Conservation (phyloP, 2,797 vertebrate species). For the Oryzias dopingdopingensis region DNA sequence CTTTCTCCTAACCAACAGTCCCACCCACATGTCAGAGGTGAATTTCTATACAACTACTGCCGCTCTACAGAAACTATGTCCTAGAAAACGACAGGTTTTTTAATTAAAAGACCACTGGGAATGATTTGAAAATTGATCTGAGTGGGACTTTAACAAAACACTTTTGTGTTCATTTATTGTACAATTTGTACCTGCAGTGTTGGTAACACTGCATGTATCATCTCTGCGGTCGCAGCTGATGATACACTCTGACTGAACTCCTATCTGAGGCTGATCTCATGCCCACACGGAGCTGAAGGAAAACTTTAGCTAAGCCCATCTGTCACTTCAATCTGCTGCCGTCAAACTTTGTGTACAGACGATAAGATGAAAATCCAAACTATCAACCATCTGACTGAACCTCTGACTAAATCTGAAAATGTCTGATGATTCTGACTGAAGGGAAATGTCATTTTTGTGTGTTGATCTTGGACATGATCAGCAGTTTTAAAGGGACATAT, state of each 20-base stretch:
- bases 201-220: conserved; percentile 2
- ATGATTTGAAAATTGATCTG: no score
- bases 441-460: conserved; percentile 40
- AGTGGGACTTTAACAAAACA: no score
- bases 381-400: conserved; percentile 12
- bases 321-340: background rate
- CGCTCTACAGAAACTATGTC: no score
- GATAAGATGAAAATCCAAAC: conserved; percentile 19
- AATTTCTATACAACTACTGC: no score
- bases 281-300: conserved; percentile 4
- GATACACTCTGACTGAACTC: background rate
- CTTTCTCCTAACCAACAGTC: no score
- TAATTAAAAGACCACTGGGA: no score
- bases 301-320: background rate
- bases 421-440: conserved; percentile 36
- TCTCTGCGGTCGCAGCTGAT: background rate
- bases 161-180: no score
- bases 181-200: background rate
- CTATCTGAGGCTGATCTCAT: background rate
- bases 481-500: background rate
- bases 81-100: no score
- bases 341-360: conserved; percentile 5
- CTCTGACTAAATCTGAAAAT: conserved; percentile 36
- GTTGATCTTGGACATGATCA: background rate
- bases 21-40: no score